phyloP scores from a whole-genome alignment of 2,888 invertebrate genomes.

The Acleris laterana region DNA sequence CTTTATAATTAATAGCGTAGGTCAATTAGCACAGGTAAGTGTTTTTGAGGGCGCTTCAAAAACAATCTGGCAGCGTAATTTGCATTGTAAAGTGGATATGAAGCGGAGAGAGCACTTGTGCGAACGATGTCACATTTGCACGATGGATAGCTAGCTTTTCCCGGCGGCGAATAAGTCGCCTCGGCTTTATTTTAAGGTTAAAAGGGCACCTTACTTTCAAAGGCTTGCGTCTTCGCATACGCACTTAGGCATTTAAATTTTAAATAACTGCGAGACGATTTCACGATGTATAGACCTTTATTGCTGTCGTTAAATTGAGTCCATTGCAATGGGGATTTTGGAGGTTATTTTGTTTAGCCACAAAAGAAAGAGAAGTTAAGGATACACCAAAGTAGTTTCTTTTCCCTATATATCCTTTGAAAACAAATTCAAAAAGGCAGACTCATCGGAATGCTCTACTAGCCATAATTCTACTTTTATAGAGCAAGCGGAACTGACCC shows the following conservation, averaged over 20 bases:
- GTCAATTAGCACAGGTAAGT: slow-evolving; percentile 26
- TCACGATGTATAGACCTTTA: neutral
- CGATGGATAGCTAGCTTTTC: slow-evolving; percentile 16
- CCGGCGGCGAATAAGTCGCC: neutral
- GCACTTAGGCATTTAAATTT: neutral
- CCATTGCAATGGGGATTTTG: no score
- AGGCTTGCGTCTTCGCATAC: neutral
- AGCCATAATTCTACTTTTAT: no score
- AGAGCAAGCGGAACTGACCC: no score
- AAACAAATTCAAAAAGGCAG: no score
- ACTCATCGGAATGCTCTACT: no score
- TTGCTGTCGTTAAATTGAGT: no score
- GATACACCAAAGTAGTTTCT: no score
- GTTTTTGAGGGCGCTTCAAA: slow-evolving; percentile 12
- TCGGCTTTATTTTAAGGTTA: slow-evolving; percentile 1
- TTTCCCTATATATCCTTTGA: no score
- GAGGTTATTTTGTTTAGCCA: no score
- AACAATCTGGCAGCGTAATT: slow-evolving; percentile 12
- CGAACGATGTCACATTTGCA: slow-evolving; percentile 15
- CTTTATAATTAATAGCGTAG: slow-evolving; percentile 37
- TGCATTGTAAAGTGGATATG: slow-evolving; percentile 16
- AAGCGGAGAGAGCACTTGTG: slow-evolving; percentile 8
- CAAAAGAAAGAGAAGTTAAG: no score
- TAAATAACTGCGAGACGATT: neutral
- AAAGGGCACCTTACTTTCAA: neutral